These are phyloP conservation scores for Glomeris maerens DNA, from an alignment of 1,140 invertebrate genomes.

Conservation along the genomic window DNA sequence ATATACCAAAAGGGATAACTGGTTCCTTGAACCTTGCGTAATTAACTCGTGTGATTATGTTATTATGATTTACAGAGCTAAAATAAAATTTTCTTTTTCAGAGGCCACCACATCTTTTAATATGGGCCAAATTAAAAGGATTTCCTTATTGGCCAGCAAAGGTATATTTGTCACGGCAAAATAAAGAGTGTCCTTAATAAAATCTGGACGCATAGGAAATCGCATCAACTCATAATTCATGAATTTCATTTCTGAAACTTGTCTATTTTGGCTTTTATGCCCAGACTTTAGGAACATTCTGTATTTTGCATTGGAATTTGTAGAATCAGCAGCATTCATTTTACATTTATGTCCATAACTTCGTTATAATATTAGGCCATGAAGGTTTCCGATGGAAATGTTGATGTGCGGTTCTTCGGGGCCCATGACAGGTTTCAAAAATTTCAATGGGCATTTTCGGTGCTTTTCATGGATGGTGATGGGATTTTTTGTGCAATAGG, in stretches of 20 bases:
- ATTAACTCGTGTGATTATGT: slow-evolving; percentile 23
- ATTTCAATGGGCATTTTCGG: background rate
- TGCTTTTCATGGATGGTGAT: too few species aligned
- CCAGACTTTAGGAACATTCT: too few species aligned
- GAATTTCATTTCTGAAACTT: too few species aligned
- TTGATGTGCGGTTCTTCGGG: slow-evolving; percentile 87
- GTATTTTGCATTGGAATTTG: background rate
- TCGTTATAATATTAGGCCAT: too few species aligned
- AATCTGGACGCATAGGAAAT: background rate
- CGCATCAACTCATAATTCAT: too few species aligned
- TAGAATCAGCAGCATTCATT: background rate
- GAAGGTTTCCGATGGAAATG: slow-evolving; percentile 49
- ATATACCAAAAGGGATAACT: slow-evolving; percentile 59
- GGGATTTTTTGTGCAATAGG: slow-evolving; percentile 23
- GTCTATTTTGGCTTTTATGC: too few species aligned
- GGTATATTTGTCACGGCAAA: slow-evolving; percentile 21
- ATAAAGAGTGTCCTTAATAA: background rate
- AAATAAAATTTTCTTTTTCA: slow-evolving; percentile 23
- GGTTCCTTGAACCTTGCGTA: slow-evolving; percentile 82
- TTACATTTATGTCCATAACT: slow-evolving; percentile 12
- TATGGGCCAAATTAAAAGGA: slow-evolving; percentile 87
- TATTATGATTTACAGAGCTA: slow-evolving; percentile 2
- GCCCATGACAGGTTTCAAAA: slow-evolving; percentile 57
- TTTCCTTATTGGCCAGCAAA: slow-evolving; percentile 93
- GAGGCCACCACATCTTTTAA: slow-evolving; percentile 60